Base-by-base conservation (phyloP, 2,113 vertebrate species). In the Vombatus ursinus region DNA sequence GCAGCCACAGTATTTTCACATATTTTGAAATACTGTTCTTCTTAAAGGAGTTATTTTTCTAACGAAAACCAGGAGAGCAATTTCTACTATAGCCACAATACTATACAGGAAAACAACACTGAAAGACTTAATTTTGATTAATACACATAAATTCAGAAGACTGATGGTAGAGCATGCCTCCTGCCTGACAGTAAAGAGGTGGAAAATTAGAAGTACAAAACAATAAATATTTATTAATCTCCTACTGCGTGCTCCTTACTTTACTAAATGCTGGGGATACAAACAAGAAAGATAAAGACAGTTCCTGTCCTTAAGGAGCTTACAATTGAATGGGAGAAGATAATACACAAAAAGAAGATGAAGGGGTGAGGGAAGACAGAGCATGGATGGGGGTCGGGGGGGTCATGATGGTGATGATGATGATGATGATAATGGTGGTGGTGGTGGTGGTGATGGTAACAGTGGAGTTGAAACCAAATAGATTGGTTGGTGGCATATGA, bases 31-130 rank as follows among this genome's bases (percentile, higher is more conserved):
- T 94, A 95, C 53, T 91, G 48, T 49, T 91, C 61, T 97, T 61
- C 52, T 89, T n/a, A 96, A 94, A 96, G 94, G 94, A 53, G 31
- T 95, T 94, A 95, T 95, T 95, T 97, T 92, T 84, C 90, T 37
- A 90, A 91, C 95, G 93, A 84, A 44, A 84, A 84, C 19, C 19
- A 23, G 19, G 19, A 84, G n/a, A 84, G 37, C 57, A 68, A 68
- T 68, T 37, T 37, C 10, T 14, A 37, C 10, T 14, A 37, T 31
- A 28, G 4, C 57, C 11, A 37, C 28, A 68, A 68, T 68, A 12
- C 31, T 68, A 12, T 37, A 37, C 10, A 61, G 7, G 54, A 26
- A 57, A 57, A 57, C 10, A 57, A 54, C 53, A 26, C 24, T 54
- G 53, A 54, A 57, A 57, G 28, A 61, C 9, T 7, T 54, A 3